Percentiles rank a stretch among this genome's conserved stretches.
Conservation (phyloP, 2,797 vertebrate genomes). For the Brachyrhaphis roseni region DNA sequence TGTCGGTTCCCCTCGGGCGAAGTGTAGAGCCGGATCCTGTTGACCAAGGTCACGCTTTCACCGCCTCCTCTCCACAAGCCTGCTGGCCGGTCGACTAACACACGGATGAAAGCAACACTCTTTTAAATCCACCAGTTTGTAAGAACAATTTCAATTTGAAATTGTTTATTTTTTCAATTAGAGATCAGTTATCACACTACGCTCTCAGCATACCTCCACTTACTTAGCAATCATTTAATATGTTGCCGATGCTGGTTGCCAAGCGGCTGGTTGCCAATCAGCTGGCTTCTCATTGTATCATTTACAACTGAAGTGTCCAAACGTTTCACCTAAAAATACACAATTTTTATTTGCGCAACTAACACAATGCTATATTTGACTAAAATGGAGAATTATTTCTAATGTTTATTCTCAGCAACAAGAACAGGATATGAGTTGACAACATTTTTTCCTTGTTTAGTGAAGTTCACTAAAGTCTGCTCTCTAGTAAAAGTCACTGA, state of each 20-base stretch:
- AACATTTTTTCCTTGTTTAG: neutral
- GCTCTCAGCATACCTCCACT: neutral
- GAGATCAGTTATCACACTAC: neutral
- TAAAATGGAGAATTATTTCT: no score
- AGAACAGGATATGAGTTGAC: neutral
- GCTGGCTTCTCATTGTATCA: neutral
- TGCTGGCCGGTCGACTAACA: slow-evolving; percentile 21
- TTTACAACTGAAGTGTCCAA: neutral
- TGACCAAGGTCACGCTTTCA: slow-evolving; percentile 62
- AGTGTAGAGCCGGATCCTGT: slow-evolving; percentile 58
- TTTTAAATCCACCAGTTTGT: neutral
- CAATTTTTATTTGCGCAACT: neutral
- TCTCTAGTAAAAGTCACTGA: no score
- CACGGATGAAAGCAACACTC: slow-evolving; percentile 13
- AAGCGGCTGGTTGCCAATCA: neutral
- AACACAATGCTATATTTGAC: neutral
- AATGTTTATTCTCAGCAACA: neutral
- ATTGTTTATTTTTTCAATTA: neutral
- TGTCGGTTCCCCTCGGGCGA: slow-evolving; percentile 43
- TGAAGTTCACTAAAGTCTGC: neutral
- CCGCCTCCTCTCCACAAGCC: slow-evolving; percentile 35
- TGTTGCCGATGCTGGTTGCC: neutral
- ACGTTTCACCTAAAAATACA: neutral
- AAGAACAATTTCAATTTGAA: neutral
- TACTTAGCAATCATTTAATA: neutral